Evolutionary conservation across 2,888 invertebrate species (phyloP), one percentile per base, ranked within the genome.

Genomic region (Parnassius mnemosyne): DNA sequence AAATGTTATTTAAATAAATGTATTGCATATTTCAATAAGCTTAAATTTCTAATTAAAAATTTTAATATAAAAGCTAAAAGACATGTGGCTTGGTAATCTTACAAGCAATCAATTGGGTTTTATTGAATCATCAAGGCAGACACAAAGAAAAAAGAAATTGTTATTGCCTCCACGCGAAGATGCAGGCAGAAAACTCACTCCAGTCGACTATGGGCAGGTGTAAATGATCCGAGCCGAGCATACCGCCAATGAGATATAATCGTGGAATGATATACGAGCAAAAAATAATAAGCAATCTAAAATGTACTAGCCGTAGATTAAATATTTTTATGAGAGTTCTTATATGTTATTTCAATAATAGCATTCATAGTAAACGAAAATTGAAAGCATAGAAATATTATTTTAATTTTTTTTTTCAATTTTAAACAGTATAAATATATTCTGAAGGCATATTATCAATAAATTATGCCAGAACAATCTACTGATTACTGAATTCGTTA

Each of bases 111-210:
- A 56, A 52, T 53, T 43, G 16, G 42, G 49, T 63, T 63, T 56
- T 59, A 63, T 63, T 63, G 52, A 63, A 52, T 52, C 63, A 56
- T 63, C 63, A 63, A 63, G 43, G 3, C 25, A 52, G 59, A 52
- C 16, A 53, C 12, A 44, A 56, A 34, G 16, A 34, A 46, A 42
- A 54, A 59, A 55, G 12, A 59, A 54, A 46, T 49, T 44, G 50
- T 47, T 59, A 59, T 43, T 55, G 44, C 59, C 47, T 59, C 55
- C 55, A 54, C n/a, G 56, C 44, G 46, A 53, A 46, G 55, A 56
- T 60, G 58, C 59, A 54, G 41, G 11, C n/a, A 20, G 11, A 10
- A 61, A 60, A 61, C 63, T 52, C 51, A 41, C 63, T 59, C 41
- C 51, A 34, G 16, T 55, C 55, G 50, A 56, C 57, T 20, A 57